Conservation (phyloP, 2,797 vertebrate species). For the Toxotes lorentzi region DNA sequence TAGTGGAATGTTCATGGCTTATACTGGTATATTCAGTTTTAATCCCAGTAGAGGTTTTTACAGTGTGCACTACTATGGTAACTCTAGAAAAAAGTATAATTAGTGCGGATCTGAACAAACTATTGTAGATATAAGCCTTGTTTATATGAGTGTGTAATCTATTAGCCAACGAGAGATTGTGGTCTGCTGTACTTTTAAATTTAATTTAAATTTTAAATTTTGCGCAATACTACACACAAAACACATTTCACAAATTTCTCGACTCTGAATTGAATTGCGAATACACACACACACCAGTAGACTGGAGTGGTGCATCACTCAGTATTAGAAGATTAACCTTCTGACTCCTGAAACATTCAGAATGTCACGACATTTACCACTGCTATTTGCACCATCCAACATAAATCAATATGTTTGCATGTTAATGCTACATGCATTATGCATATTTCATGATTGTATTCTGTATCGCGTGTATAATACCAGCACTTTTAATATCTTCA, state of each 20-base stretch:
- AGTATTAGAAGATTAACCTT: background rate
- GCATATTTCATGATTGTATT: background rate
- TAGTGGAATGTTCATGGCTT: background rate
- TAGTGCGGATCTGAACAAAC: background rate
- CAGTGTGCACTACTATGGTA: background rate
- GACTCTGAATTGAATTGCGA: background rate
- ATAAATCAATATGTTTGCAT: slow-evolving; percentile 4
- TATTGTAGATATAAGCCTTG: background rate
- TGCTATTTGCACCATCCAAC: slow-evolving; percentile 3
- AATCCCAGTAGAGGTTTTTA: background rate
- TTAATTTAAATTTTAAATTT: too few relatives aligned
- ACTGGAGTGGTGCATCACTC: background rate
- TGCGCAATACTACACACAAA: background rate
- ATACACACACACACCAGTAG: background rate
- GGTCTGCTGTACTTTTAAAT: too few relatives aligned
- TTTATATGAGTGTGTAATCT: background rate
- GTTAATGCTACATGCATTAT: background rate
- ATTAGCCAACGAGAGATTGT: background rate
- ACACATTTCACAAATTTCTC: background rate
- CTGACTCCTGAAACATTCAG: background rate
- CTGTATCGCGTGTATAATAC: background rate
- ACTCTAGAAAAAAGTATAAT: background rate
- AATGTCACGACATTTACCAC: slow-evolving; percentile 13
- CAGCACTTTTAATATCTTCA: background rate
- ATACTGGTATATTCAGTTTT: background rate